phyloP scores from a whole-genome alignment of 2,888 invertebrate species.

The Clivina fossor region DNA sequence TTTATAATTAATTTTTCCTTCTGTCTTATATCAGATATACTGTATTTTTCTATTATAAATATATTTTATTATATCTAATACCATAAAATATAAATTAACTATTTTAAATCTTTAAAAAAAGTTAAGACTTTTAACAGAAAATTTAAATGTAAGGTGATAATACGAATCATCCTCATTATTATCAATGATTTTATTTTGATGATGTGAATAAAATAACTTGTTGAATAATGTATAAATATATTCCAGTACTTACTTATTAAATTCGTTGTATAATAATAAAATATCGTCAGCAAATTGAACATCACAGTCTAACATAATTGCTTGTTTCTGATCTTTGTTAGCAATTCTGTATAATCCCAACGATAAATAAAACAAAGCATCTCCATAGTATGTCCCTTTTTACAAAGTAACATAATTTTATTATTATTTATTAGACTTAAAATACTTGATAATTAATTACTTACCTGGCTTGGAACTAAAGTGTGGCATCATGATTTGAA shows the following conservation, averaged over 20 bases:
- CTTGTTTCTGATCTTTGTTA: conserved; percentile 60
- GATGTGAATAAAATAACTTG: too few relatives aligned
- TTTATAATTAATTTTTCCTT: too few relatives aligned
- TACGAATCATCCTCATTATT: too few relatives aligned
- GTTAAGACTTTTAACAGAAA: too few relatives aligned
- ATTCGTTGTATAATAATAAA: conserved; percentile 65
- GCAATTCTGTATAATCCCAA: conserved; percentile 71
- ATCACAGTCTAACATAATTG: conserved; percentile 77
- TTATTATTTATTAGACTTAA: conserved; percentile 36
- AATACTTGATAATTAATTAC: conserved; percentile 44
- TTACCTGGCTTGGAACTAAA: conserved; percentile 69
- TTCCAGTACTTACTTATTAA: conserved; percentile 55
- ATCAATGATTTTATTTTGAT: too few relatives aligned
- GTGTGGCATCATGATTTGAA: conserved; percentile 67
- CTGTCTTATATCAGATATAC: too few relatives aligned
- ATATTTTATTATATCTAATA: too few relatives aligned
- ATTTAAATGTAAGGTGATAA: too few relatives aligned
- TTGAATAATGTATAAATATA: too few relatives aligned
- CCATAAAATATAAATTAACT: too few relatives aligned
- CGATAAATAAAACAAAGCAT: conserved; percentile 77
- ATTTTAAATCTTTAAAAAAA: too few relatives aligned
- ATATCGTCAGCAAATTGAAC: conserved; percentile 72
- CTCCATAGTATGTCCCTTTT: conserved; percentile 76
- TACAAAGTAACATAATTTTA: conserved; percentile 45
- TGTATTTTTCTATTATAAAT: too few relatives aligned